These are phyloP conservation scores for Mugil cephalus DNA, from an alignment of 2,113 vertebrate genomes.

Conservation along the genomic window DNA sequence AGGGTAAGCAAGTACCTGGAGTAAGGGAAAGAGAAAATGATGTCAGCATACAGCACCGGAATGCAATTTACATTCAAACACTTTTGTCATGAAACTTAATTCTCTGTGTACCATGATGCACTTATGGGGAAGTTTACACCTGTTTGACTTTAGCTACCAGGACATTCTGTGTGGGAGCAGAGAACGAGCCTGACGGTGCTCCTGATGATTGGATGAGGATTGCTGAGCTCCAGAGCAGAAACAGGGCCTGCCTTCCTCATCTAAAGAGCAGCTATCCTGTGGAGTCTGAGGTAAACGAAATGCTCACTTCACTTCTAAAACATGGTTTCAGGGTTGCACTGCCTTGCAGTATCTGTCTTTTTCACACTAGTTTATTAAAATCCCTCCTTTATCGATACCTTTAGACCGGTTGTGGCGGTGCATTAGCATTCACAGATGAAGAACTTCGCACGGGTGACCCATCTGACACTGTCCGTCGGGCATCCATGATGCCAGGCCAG, in stretches of 20 bases:
- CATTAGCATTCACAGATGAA: conserved; percentile 87
- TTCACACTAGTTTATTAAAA: not conserved
- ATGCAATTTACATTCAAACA: too few relatives aligned
- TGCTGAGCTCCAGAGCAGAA: conserved; percentile 92
- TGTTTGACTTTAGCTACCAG: conserved; percentile 63
- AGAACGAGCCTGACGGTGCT: conserved; percentile 90
- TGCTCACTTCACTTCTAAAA: not conserved
- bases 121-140: too few relatives aligned
- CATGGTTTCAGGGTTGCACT: not conserved
- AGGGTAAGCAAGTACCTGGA: conserved; percentile 70
- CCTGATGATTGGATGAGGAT: conserved; percentile 93
- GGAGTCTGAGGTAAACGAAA: conserved; percentile 87
- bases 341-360: not conserved
- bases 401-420: conserved; percentile 79
- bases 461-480: conserved; percentile 88
- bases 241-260: conserved; percentile 88
- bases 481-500: conserved; percentile 88
- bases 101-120: too few relatives aligned
- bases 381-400: not conserved
- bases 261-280: conserved; percentile 94
- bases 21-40: too few relatives aligned
- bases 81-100: too few relatives aligned
- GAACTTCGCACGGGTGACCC: conserved; percentile 92
- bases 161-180: conserved; percentile 83
- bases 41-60: too few relatives aligned